phyloP scores from a whole-genome alignment of 2,113 vertebrate genomes.

The Cyanoderma ruficeps region DNA sequence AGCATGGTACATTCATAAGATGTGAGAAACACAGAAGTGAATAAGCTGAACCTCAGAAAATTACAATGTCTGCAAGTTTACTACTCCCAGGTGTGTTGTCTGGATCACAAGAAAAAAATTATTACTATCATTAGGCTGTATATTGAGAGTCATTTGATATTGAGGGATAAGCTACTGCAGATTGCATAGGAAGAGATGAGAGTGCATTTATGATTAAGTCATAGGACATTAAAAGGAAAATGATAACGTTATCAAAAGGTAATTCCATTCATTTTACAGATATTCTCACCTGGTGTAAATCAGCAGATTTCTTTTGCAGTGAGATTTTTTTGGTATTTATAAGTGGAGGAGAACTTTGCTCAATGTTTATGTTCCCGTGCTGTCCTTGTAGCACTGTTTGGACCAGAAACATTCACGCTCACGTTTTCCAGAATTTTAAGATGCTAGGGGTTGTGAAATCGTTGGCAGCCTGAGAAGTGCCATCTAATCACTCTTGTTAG shows the following conservation, averaged over 20 bases:
- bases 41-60: background rate
- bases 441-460: background rate
- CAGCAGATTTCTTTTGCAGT: background rate
- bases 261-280: background rate
- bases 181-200: background rate
- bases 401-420: background rate
- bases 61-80: background rate
- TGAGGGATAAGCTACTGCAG: background rate
- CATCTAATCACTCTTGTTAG: background rate
- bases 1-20: background rate
- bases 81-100: background rate
- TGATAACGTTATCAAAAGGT: background rate
- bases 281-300: background rate
- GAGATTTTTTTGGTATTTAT: background rate
- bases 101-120: background rate
- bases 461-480: background rate
- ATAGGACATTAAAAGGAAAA: background rate
- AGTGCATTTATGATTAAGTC: background rate
- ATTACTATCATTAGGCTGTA: background rate
- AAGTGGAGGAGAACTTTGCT: background rate
- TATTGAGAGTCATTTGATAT: background rate
- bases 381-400: background rate
- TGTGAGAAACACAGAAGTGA: background rate
- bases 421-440: background rate
- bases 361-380: background rate